Evolutionary conservation across 2,888 invertebrate genomes (phyloP).

Genomic region (Nymphalis polychloros): DNA sequence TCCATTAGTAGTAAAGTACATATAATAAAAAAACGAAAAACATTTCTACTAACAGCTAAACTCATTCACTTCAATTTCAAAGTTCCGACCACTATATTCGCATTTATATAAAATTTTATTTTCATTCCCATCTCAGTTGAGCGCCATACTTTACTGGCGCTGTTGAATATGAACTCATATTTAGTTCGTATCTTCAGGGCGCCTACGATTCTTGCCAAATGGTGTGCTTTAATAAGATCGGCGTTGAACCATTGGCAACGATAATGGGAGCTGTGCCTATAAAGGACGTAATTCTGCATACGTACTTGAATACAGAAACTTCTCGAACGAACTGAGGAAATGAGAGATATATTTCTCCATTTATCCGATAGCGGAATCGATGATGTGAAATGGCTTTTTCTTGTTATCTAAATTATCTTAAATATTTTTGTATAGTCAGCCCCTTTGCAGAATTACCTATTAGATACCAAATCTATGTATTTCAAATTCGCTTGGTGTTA

Average conservation of each 20-base stretch:
- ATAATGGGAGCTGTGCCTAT: conserved; percentile 34
- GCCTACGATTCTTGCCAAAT: conserved; percentile 68
- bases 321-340: conserved; percentile 15
- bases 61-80: conserved; percentile 32
- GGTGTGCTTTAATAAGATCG: conserved; percentile 67
- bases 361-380: conserved; percentile 50
- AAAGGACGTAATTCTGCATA: conserved; percentile 33
- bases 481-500: conserved; percentile 42
- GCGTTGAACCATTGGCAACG: conserved; percentile 62
- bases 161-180: conserved; percentile 39
- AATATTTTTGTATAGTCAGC: conserved; percentile 54
- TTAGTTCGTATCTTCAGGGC: conserved; percentile 45
- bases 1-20: conserved; percentile 25
- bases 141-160: conserved; percentile 33
- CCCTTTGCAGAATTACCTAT: conserved; percentile 48
- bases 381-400: conserved; percentile 58
- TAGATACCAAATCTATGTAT: conserved; percentile 43
- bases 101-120: conserved; percentile 34
- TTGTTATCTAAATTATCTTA: conserved; percentile 73
- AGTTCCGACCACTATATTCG: conserved; percentile 23
- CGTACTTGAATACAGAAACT: conserved; percentile 34
- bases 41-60: conserved; percentile 30
- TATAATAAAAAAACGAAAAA: conserved; percentile 45
- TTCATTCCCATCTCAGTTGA: conserved; percentile 36
- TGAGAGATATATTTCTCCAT: conserved; percentile 57